These are phyloP conservation scores for Ips typographus DNA, from an alignment of 1,140 invertebrate species.

Conservation along the genomic window DNA sequence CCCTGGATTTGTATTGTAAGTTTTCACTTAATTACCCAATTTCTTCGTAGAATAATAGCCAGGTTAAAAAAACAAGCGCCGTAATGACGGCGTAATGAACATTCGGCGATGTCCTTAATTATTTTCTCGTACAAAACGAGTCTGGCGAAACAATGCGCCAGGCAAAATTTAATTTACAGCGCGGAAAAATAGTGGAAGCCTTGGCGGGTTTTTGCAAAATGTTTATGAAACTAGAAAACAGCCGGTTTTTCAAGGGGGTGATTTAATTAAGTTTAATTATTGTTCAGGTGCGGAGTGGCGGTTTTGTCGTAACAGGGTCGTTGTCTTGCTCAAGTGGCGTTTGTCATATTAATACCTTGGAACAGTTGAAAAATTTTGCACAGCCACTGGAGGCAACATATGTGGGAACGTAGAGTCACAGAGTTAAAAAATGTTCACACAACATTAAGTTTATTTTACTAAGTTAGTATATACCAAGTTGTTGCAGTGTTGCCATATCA, in stretches of 20 bases:
- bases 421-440: too few relatives aligned
- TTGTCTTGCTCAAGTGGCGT: not conserved
- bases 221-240: slow-evolving; percentile 23
- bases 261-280: slow-evolving; percentile 27
- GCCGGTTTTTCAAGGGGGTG: slow-evolving; percentile 18
- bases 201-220: slow-evolving; percentile 17
- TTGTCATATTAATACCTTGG: too few relatives aligned
- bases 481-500: too few relatives aligned
- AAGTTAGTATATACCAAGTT: too few relatives aligned
- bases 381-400: too few relatives aligned
- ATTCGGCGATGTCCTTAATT: slow-evolving; percentile 20
- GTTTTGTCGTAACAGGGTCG: not conserved
- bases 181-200: slow-evolving; percentile 23
- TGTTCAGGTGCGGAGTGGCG: not conserved
- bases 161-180: slow-evolving; percentile 25
- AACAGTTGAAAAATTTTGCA: too few relatives aligned
- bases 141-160: slow-evolving; percentile 4
- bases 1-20: slow-evolving; percentile 75
- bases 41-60: not conserved
- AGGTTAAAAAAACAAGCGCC: slow-evolving; percentile 2
- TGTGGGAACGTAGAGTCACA: too few relatives aligned
- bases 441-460: too few relatives aligned
- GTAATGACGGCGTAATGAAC: slow-evolving; percentile 16
- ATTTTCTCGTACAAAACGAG: slow-evolving; percentile 9
- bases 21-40: slow-evolving; percentile 40